Conservation (phyloP, 2,888 invertebrate genomes). For the Synergus laeviventris region DNA sequence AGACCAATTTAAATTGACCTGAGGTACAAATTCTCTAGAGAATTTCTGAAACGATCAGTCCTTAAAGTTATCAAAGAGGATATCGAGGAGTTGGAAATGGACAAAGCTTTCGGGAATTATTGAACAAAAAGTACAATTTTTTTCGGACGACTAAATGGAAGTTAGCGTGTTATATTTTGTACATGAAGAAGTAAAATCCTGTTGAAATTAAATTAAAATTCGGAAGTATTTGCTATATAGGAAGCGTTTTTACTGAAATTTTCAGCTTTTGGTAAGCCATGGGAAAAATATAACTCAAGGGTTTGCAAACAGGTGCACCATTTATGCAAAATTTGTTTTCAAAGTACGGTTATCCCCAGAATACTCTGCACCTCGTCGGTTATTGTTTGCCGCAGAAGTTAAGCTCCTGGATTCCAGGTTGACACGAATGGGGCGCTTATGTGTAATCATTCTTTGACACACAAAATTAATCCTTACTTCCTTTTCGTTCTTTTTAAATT, state of each 20-base stretch:
- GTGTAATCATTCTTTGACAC: slow-evolving; percentile 4
- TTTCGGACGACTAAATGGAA: no score
- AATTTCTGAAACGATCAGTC: background rate
- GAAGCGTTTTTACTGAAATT: background rate
- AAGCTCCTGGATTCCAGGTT: slow-evolving; percentile 15
- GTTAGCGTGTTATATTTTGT: background rate
- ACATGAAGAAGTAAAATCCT: background rate
- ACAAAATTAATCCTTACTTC: background rate
- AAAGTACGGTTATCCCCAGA: background rate
- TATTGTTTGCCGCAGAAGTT: slow-evolving; percentile 17
- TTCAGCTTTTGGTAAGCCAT: background rate
- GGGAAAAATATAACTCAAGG: background rate
- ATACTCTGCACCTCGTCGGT: slow-evolving; percentile 15
- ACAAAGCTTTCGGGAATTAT: background rate
- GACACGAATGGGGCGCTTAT: slow-evolving; percentile 8
- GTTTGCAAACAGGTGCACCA: background rate
- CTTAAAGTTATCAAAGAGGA: background rate
- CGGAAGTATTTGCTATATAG: background rate
- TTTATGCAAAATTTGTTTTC: slow-evolving; percentile 23
- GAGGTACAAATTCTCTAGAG: background rate
- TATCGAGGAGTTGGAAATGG: background rate
- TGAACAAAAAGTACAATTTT: no score
- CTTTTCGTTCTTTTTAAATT: background rate
- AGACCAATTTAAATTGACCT: no score
- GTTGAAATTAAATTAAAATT: background rate